Evolutionary conservation across 2,797 vertebrate species (phyloP).

Genomic region (Myotis pilosus): DNA sequence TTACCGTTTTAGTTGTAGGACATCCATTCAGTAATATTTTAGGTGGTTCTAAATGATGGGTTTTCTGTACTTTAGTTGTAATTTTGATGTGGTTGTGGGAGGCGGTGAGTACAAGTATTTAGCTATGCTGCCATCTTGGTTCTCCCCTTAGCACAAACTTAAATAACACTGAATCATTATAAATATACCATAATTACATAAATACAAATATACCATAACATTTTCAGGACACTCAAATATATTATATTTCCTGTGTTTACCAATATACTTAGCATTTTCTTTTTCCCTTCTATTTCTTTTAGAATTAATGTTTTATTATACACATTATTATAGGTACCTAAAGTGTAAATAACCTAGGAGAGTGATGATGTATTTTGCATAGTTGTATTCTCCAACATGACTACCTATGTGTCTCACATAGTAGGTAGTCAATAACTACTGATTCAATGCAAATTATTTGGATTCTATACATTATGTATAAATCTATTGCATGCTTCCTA

Average conservation of each 20-base stretch:
- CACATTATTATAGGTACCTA: background rate
- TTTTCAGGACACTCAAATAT: background rate
- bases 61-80: no score
- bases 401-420: background rate
- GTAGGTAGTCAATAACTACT: slow-evolving; percentile 37
- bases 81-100: no score
- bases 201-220: background rate
- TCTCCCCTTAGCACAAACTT: background rate
- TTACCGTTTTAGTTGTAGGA: no score
- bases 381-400: background rate
- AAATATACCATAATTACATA: background rate
- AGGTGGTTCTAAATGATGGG: no score
- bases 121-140: no score
- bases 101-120: no score
- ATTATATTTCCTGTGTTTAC: background rate
- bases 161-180: background rate
- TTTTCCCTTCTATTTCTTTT: background rate
- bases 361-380: background rate
- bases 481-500: slow-evolving; percentile 38
- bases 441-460: slow-evolving; percentile 47
- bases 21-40: no score
- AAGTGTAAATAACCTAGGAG: background rate
- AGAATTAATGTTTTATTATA: slow-evolving; percentile 4
- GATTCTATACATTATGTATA: slow-evolving; percentile 32
- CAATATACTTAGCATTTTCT: background rate